Percentiles rank a stretch among this genome's conserved stretches.
These are phyloP conservation scores for Otolemur crassicaudatus DNA, from an alignment of 2,797 vertebrate genomes.

Conservation along the genomic window DNA sequence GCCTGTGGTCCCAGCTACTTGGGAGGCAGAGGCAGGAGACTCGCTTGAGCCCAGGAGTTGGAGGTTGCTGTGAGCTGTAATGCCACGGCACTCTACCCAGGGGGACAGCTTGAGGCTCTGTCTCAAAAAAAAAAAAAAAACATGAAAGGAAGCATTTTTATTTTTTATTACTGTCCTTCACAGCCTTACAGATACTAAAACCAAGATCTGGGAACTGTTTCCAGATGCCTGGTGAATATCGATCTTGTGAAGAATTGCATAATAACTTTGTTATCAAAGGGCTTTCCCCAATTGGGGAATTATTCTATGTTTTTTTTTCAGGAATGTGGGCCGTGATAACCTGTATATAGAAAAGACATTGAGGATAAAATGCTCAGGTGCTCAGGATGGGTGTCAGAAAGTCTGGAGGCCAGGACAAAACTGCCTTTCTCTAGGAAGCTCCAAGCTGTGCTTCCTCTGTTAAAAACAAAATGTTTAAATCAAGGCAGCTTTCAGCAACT, in stretches of 20 bases:
- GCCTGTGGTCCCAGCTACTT: too few species aligned
- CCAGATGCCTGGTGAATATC: conserved; percentile 27
- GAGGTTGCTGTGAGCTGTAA: too few species aligned
- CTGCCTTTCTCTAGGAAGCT: background rate
- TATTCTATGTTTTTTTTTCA: background rate
- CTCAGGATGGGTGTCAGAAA: background rate
- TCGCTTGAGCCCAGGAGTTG: too few species aligned
- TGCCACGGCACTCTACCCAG: too few species aligned
- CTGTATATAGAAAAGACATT: background rate
- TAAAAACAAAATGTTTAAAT: background rate
- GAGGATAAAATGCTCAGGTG: background rate
- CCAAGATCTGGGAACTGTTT: conserved; percentile 34
- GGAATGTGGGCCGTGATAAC: background rate
- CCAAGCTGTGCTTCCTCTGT: background rate
- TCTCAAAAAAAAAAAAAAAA: too few species aligned
- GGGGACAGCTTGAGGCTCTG: too few species aligned
- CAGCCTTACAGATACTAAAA: background rate
- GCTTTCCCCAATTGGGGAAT: background rate
- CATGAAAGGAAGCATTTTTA: conserved; percentile 10
- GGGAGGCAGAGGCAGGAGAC: too few species aligned
- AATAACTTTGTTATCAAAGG: conserved; percentile 22
- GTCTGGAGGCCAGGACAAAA: background rate
- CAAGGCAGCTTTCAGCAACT: background rate
- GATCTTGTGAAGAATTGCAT: background rate
- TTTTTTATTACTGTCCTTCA: conserved; percentile 38